Conservation (phyloP, 2,888 invertebrate genomes). For the Uropetala carovei region DNA sequence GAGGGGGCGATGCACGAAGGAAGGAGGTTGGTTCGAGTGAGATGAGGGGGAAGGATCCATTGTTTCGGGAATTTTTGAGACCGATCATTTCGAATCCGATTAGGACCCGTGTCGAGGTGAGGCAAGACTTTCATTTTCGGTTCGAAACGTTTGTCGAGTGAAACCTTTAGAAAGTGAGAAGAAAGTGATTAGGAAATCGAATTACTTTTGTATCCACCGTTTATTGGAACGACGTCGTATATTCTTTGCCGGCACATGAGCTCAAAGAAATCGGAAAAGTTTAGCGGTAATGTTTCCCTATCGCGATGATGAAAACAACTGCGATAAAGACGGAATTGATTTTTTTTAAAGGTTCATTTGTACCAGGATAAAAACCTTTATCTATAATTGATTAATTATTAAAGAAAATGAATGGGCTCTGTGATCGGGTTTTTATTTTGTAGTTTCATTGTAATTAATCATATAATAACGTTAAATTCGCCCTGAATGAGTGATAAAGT, state of each 20-base stretch:
- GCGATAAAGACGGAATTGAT: too few relatives aligned
- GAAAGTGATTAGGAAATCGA: neutral
- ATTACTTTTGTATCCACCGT: slow-evolving; percentile 1
- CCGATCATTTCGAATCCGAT: neutral
- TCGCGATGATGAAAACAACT: too few relatives aligned
- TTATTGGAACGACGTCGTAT: neutral
- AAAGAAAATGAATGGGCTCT: too few relatives aligned
- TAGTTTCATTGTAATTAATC: too few relatives aligned
- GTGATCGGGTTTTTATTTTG: too few relatives aligned
- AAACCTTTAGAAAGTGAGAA: slow-evolving; percentile 27
- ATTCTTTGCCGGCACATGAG: neutral
- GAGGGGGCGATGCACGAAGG: neutral
- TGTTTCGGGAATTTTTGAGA: neutral
- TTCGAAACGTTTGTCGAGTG: neutral
- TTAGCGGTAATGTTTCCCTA: neutral
- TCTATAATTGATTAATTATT: too few relatives aligned
- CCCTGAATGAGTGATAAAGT: too few relatives aligned
- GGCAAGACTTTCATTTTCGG: neutral
- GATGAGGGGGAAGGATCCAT: neutral
- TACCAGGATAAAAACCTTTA: too few relatives aligned
- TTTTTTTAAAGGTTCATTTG: too few relatives aligned
- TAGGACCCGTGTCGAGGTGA: slow-evolving; percentile 21
- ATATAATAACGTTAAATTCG: too few relatives aligned
- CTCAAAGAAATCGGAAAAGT: neutral
- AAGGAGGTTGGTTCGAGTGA: neutral